Evolutionary conservation across 2,888 invertebrate species (phyloP).

Genomic region (Latrodectus hesperus): DNA sequence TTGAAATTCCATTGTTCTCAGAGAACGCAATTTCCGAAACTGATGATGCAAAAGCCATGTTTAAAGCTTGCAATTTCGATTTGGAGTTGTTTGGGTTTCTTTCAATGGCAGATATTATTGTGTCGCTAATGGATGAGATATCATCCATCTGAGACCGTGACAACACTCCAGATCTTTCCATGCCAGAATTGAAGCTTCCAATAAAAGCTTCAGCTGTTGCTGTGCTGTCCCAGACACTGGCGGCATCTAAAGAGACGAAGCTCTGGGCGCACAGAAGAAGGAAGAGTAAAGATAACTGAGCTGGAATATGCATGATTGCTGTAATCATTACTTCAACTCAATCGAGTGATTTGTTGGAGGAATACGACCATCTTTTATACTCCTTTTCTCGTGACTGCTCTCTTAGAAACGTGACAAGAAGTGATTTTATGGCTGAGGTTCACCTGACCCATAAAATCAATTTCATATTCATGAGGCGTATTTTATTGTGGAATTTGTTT

Average conservation of each 20-base stretch:
- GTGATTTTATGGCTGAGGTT: too few species aligned
- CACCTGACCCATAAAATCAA: too few species aligned
- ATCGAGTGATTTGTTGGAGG: constrained; percentile 15
- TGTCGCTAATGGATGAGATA: constrained; percentile 19
- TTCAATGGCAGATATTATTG: constrained; percentile 1
- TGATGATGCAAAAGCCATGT: constrained; percentile 35
- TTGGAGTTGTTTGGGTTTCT: constrained; percentile 6
- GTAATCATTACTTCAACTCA: not conserved
- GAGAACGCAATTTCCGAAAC: constrained; percentile 22
- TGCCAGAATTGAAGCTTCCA: not conserved
- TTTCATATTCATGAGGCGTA: too few species aligned
- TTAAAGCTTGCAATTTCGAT: constrained; percentile 25
- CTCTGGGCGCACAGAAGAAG: constrained; percentile 23
- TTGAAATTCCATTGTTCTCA: not conserved
- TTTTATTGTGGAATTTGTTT: too few species aligned
- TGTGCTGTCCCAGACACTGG: constrained; percentile 17
- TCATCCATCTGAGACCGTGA: constrained; percentile 14
- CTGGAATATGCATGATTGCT: constrained; percentile 19
- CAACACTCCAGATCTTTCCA: not conserved
- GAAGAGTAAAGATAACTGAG: constrained; percentile 22
- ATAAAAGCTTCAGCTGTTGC: constrained; percentile 11
- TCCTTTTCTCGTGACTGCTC: not conserved
- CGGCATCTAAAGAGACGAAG: constrained; percentile 1
- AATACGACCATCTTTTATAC: not conserved
- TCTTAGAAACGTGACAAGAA: too few species aligned